These are phyloP conservation scores for Mesorhabditis spiculigera DNA, from an alignment of 2,888 invertebrate species.

Conservation along the genomic window DNA sequence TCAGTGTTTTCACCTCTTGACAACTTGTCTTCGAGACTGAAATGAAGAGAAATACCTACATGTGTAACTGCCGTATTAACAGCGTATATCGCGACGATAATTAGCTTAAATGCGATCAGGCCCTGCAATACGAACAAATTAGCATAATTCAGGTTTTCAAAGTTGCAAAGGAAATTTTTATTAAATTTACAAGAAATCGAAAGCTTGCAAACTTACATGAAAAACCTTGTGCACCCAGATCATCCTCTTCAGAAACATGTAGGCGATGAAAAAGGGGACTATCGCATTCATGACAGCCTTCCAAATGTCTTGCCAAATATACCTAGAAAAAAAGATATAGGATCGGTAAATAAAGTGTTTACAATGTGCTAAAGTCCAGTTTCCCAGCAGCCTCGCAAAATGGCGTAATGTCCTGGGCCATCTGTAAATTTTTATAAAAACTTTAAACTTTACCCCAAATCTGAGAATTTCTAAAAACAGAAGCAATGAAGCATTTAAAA, in stretches of 20 bases:
- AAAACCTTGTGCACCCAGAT: neutral
- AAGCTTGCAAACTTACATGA: neutral
- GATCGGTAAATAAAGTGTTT: no score
- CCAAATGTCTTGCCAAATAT: neutral
- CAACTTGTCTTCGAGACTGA: neutral
- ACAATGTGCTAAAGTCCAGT: no score
- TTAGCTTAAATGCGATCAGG: neutral
- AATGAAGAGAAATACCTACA: neutral
- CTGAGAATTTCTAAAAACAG: no score
- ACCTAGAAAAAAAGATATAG: neutral
- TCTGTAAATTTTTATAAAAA: no score
- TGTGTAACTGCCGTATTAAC: neutral
- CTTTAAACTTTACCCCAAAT: no score
- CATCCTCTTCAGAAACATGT: neutral
- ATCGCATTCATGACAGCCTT: neutral
- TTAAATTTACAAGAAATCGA: no score
- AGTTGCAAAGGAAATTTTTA: no score
- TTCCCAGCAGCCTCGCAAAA: no score
- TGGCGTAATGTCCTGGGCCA: no score
- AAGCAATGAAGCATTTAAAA: no score
- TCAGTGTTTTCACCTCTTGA: no score
- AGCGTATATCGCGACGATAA: neutral
- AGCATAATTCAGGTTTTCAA: no score
- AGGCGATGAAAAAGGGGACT: slow-evolving; percentile 2
- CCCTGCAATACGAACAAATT: neutral